phyloP scores from a whole-genome alignment of 23 tunicate genomes.

The Ciona savignyi region DNA sequence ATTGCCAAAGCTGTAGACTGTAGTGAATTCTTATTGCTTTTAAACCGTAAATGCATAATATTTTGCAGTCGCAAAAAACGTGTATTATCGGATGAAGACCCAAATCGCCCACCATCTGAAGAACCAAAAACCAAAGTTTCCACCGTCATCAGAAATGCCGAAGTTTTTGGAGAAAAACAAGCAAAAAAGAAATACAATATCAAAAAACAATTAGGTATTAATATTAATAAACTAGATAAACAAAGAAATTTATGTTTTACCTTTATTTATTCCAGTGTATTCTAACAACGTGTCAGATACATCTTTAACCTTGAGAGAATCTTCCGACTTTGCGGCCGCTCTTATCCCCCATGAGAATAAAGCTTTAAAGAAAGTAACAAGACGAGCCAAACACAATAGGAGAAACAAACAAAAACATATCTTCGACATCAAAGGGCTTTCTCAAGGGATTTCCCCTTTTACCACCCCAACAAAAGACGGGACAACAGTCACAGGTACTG shows the following conservation, averaged over 20 bases:
- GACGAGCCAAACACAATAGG: background rate
- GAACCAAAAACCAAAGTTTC: background rate
- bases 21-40: too few relatives aligned
- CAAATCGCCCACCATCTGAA: background rate
- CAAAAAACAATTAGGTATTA: too few relatives aligned
- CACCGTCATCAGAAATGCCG: conserved; percentile 10
- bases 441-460: conserved; percentile 74
- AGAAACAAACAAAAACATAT: background rate
- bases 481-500: background rate
- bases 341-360: background rate
- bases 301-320: background rate
- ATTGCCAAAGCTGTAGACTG: too few relatives aligned
- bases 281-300: background rate
- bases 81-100: too few relatives aligned
- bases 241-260: too few relatives aligned
- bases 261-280: background rate
- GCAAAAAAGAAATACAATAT: conserved; percentile 22
- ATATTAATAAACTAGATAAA: too few relatives aligned
- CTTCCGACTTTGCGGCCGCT: background rate
- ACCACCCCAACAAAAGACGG: conserved; percentile 29
- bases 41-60: background rate
- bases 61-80: background rate
- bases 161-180: conserved; percentile 17
- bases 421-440: conserved; percentile 38
- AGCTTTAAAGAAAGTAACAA: background rate